Conservation (phyloP, 2,797 vertebrate genomes). For the Chloroceryle amazona region DNA sequence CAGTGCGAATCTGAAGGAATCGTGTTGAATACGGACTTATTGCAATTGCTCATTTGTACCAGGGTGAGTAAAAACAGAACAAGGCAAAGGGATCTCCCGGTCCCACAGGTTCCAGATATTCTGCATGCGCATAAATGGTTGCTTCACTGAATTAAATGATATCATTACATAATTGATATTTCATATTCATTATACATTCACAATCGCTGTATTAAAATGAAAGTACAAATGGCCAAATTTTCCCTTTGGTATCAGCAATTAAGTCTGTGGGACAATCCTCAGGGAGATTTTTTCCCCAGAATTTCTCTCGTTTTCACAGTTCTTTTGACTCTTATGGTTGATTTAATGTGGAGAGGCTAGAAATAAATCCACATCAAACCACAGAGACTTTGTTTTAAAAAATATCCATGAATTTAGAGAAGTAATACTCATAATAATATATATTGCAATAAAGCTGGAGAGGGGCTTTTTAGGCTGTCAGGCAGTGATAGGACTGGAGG, state of each 20-base stretch:
- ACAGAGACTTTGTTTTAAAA: background rate
- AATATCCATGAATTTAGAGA: background rate
- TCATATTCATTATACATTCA: background rate
- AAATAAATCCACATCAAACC: background rate
- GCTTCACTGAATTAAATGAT: conserved; percentile 12
- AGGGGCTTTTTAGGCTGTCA: no score
- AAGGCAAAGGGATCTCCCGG: background rate
- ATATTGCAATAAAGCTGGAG: background rate
- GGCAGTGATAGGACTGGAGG: no score
- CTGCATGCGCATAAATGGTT: background rate
- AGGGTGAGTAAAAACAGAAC: background rate
- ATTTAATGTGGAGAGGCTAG: conserved; percentile 8
- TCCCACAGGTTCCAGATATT: background rate
- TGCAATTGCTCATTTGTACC: background rate
- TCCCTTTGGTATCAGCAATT: background rate
- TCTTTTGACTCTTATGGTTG: background rate
- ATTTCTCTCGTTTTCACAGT: background rate
- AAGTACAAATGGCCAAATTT: conserved; percentile 1
- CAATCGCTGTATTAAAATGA: background rate
- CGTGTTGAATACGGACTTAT: background rate
- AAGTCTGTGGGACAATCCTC: background rate
- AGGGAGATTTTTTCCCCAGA: background rate
- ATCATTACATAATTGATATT: conserved; percentile 32
- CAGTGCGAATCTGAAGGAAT: background rate
- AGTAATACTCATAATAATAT: background rate